Conservation (phyloP, 1,140 invertebrate species). For the Papilio polyxenes region DNA sequence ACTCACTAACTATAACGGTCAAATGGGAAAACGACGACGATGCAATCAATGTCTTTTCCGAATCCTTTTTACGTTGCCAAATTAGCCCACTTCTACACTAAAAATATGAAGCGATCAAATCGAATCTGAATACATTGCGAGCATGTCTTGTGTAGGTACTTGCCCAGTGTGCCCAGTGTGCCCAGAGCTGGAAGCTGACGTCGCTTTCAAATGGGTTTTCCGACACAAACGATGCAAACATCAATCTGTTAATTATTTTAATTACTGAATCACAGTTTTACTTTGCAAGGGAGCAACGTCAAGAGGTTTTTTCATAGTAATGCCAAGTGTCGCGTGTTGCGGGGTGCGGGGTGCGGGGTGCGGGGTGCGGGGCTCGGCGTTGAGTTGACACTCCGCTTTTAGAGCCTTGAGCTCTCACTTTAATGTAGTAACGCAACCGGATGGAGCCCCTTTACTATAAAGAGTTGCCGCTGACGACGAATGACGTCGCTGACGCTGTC, state of each 20-base stretch:
- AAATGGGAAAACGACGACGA: too few relatives aligned
- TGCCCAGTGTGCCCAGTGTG: too few relatives aligned
- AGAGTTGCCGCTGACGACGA: neutral
- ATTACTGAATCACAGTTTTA: neutral
- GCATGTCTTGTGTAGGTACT: neutral
- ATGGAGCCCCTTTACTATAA: conserved; percentile 10
- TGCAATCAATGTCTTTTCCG: too few relatives aligned
- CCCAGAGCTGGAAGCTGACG: neutral
- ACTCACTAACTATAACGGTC: too few relatives aligned
- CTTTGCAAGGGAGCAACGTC: neutral
- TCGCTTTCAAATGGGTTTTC: neutral
- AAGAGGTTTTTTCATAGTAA: neutral
- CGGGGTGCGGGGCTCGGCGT: neutral
- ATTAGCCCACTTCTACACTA: neutral
- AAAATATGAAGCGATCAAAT: neutral
- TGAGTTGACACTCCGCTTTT: neutral
- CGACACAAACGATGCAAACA: neutral
- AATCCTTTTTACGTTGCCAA: too few relatives aligned
- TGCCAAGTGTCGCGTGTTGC: neutral
- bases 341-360: neutral
- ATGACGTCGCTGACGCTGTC: too few relatives aligned
- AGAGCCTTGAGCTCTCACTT: neutral
- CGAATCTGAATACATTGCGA: too few relatives aligned
- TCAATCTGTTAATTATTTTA: neutral
- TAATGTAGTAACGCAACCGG: conserved; percentile 12